Conservation (phyloP, 2,888 invertebrate genomes). For the Philhelius pedissequus region DNA sequence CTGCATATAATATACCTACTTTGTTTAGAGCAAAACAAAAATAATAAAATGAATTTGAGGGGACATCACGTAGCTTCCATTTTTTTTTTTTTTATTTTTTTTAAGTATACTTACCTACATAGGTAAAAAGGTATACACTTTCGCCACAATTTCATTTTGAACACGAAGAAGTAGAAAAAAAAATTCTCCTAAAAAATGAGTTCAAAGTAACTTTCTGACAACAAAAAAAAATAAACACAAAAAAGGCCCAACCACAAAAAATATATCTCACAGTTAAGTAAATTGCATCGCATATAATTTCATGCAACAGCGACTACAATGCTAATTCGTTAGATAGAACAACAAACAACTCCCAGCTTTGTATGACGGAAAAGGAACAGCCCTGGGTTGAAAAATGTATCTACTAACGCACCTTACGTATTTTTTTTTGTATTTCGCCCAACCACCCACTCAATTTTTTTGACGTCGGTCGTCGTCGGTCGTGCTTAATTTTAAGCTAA, state of each 20-base stretch:
- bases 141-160: constrained; percentile 36
- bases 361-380: not conserved
- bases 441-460: constrained; percentile 51
- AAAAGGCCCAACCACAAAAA: constrained; percentile 8
- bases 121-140: constrained; percentile 19
- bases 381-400: constrained; percentile 28
- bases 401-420: constrained; percentile 28
- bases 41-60: constrained; percentile 27
- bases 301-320: constrained; percentile 67
- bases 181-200: constrained; percentile 18
- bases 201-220: constrained; percentile 63
- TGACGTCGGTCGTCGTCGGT: too few relatives aligned
- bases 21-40: not conserved
- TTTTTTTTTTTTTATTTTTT: too few relatives aligned
- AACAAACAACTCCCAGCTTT: constrained; percentile 6
- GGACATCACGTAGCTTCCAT: constrained; percentile 57
- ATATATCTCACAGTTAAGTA: constrained; percentile 46
- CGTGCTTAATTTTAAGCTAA: constrained; percentile 25
- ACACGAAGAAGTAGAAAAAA: constrained; percentile 15
- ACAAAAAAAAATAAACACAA: not conserved
- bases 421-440: not conserved
- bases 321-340: constrained; percentile 65
- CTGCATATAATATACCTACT: constrained; percentile 48
- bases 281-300: constrained; percentile 67
- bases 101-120: not conserved